Evolutionary conservation across 2,888 invertebrate species (phyloP), one percentile per base, ranked within the genome.

Genomic region (Cylloceria caligata): DNA sequence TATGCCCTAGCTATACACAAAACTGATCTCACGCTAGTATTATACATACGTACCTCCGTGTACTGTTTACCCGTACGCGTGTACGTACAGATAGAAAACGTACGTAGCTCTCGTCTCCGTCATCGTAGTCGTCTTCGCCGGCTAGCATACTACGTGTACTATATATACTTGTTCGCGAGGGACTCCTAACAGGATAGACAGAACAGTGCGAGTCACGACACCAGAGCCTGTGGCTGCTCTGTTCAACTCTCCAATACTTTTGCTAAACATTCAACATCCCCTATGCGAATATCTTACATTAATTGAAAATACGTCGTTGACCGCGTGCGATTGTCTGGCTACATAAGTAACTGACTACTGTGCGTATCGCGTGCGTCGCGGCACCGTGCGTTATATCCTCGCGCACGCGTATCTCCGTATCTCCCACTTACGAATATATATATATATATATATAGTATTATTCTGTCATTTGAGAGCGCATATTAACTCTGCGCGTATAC

Each of bases 201-300:
- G 75, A 80, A 68, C 83, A 83, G 83, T 83, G 72, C 83, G 80
- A 80, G 80, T 80, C 83, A 76, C 75, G 83, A 83, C 83, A 80
- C 80, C 76, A 83, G 27, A 73, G 72, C 27, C 47, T 68, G 68
- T 83, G 83, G 80, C 83, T 80, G 80, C 75, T 76, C 72, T 55
- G 16, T n/a, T 39, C 42, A 24, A 39, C 34, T 39, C 9, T 42
- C 11, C 9, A 45, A 34, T 16, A 30, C 36, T 45, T 13, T 60
- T 45, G 24, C 27, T 24, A 62, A n/a, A 13, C 21, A 30, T 68
- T 30, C 9, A 42, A 47, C 19, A 21, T 47, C 19, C 24, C 34
- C 3, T 7, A 21, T 47, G 57, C 30, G 47, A 39, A 47, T 39
- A 39, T 21, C 27, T 7, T 39, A 24, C 11, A 57, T 72, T 78